These are phyloP conservation scores for Rhineura floridana DNA, from an alignment of 2,113 vertebrate genomes.

Conservation along the genomic window DNA sequence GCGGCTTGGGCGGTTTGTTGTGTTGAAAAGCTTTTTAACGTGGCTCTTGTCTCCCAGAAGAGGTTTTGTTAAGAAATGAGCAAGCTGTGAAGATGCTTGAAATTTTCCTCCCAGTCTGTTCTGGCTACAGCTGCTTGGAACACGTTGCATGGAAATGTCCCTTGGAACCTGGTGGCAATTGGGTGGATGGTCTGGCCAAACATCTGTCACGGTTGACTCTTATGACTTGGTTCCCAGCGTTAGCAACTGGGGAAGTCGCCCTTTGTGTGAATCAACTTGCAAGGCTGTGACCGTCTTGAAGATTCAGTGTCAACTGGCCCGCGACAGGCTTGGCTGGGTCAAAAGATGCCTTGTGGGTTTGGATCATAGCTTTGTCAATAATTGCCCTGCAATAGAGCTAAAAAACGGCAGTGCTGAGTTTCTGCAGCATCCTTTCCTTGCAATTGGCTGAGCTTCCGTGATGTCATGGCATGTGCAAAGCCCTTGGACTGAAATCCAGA, in stretches of 20 bases:
- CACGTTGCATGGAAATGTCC: too few relatives aligned
- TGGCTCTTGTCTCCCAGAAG: not conserved
- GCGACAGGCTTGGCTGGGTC: not conserved
- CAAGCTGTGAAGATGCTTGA: too few relatives aligned
- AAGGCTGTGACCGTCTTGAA: not conserved
- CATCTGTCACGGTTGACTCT: not conserved
- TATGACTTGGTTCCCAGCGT: not conserved
- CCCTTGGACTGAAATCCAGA: too few relatives aligned
- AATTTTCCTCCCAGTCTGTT: not conserved
- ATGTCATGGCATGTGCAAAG: not conserved
- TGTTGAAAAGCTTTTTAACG: too few relatives aligned
- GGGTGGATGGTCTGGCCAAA: not conserved
- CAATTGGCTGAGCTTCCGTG: not conserved
- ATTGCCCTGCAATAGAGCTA: not conserved
- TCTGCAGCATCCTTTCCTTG: not conserved
- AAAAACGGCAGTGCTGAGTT: not conserved
- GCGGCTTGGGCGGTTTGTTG: too few relatives aligned
- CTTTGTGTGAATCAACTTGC: not conserved
- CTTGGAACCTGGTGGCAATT: not conserved
- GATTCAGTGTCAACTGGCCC: not conserved
- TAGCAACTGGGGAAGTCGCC: not conserved
- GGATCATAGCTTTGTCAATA: not conserved
- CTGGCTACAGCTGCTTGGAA: not conserved
- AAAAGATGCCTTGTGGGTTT: not conserved
- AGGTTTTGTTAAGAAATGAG: not conserved